Conservation (phyloP, 2,888 invertebrate genomes). For the Falcaria lacertinaria region DNA sequence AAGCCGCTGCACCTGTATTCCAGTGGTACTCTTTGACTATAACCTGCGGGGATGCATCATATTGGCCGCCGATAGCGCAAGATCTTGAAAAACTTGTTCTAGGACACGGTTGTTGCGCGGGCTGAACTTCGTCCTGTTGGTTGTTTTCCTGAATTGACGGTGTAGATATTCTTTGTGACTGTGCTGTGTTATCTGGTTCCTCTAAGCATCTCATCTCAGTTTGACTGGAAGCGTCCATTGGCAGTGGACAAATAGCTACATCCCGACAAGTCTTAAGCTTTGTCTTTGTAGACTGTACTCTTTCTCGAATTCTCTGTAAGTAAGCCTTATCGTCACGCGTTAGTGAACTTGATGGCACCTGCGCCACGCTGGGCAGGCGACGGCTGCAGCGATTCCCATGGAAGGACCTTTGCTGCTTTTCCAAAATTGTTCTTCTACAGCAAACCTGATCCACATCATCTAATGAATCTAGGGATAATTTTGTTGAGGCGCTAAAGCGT, state of each 20-base stretch:
- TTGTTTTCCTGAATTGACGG: background rate
- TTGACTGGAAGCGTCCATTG: slow-evolving; percentile 31
- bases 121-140: background rate
- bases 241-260: slow-evolving; percentile 18
- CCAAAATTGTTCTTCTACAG: slow-evolving; percentile 2
- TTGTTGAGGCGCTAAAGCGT: slow-evolving; percentile 18
- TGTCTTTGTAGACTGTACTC: slow-evolving; percentile 13
- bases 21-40: slow-evolving; percentile 44
- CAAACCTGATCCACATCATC: slow-evolving; percentile 1
- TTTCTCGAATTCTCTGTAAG: slow-evolving; percentile 34
- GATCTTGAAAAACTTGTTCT: background rate
- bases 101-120: background rate
- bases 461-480: slow-evolving; percentile 7
- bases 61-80: background rate
- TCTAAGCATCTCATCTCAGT: slow-evolving; percentile 20
- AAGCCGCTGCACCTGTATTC: slow-evolving; percentile 24
- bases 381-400: background rate
- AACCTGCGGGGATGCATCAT: slow-evolving; percentile 25
- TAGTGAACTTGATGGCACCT: slow-evolving; percentile 27
- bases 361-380: background rate
- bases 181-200: background rate
- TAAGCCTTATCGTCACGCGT: slow-evolving; percentile 34
- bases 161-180: background rate
- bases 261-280: slow-evolving; percentile 13
- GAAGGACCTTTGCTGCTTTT: background rate